Percentiles rank a stretch among this genome's conserved stretches.
Conservation (phyloP, 2,888 invertebrate genomes). For the Nipponacmea schrenckii region DNA sequence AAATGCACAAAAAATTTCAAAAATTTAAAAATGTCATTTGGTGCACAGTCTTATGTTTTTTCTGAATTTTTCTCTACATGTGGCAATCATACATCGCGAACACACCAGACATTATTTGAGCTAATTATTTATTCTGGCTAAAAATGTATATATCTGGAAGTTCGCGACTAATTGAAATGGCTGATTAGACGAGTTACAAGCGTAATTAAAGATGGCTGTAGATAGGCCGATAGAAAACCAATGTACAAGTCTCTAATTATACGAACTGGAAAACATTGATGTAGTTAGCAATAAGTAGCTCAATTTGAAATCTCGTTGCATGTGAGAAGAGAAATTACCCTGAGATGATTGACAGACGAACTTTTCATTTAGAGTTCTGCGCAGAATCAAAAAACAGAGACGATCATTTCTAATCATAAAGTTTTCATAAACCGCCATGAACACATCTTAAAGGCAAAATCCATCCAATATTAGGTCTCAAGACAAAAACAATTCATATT, state of each 20-base stretch:
- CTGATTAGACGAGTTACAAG: slow-evolving; percentile 17
- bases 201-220: slow-evolving; percentile 20
- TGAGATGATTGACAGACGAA: slow-evolving; percentile 18
- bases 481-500: too few species aligned
- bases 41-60: too few species aligned
- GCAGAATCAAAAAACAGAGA: too few species aligned
- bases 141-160: neutral
- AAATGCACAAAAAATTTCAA: too few species aligned
- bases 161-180: neutral
- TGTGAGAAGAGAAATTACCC: slow-evolving; percentile 15
- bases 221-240: slow-evolving; percentile 15
- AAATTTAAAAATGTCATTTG: too few species aligned
- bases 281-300: slow-evolving; percentile 21
- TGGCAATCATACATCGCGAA: neutral
- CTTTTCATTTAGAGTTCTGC: neutral
- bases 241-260: slow-evolving; percentile 15
- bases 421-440: too few species aligned
- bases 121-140: neutral
- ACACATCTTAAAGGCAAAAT: too few species aligned
- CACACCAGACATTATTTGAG: neutral
- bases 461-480: too few species aligned
- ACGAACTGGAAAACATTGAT: slow-evolving; percentile 16
- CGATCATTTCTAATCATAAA: too few species aligned
- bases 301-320: slow-evolving; percentile 16
- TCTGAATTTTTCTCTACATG: neutral